A percentile compares a stretch with the other conserved stretches of the same genome.
phyloP scores from a whole-genome alignment of 2,888 invertebrate genomes.

The Drosophila trichaetosa region DNA sequence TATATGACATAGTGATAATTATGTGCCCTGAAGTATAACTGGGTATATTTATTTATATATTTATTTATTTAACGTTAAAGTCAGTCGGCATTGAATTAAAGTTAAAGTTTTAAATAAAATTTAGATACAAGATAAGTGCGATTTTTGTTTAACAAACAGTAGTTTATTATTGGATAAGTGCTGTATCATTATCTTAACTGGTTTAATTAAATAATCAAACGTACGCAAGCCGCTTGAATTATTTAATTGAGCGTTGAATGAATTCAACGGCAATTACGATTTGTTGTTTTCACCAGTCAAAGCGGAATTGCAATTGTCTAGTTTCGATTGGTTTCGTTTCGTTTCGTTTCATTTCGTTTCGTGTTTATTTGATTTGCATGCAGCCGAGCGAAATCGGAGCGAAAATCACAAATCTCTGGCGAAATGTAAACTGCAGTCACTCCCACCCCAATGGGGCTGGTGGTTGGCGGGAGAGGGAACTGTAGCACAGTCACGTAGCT shows the following conservation, averaged over 20 bases:
- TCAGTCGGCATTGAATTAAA: no score
- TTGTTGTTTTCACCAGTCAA: conserved; percentile 63
- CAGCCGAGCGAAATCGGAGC: conserved; percentile 41
- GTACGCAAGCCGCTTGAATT: conserved; percentile 46
- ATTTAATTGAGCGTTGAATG: conserved; percentile 53
- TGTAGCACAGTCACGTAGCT: conserved; percentile 44
- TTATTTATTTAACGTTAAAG: no score
- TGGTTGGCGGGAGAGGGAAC: background rate
- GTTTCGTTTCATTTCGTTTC: conserved; percentile 24
- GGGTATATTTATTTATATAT: background rate
- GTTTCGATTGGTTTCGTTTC: conserved; percentile 34
- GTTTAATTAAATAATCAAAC: conserved; percentile 14
- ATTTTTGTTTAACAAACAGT: background rate
- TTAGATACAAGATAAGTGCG: background rate
- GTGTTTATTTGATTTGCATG: conserved; percentile 55
- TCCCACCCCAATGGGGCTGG: background rate
- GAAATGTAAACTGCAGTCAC: conserved; percentile 8
- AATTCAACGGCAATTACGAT: conserved; percentile 45
- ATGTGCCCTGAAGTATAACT: background rate
- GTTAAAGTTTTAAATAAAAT: background rate
- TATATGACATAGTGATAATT: background rate
- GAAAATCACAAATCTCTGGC: conserved; percentile 37
- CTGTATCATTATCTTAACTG: conserved; percentile 16
- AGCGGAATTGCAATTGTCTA: conserved; percentile 34
- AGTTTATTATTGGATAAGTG: background rate